Conservation (phyloP, 2,113 vertebrate species). For the Monopterus albus region DNA sequence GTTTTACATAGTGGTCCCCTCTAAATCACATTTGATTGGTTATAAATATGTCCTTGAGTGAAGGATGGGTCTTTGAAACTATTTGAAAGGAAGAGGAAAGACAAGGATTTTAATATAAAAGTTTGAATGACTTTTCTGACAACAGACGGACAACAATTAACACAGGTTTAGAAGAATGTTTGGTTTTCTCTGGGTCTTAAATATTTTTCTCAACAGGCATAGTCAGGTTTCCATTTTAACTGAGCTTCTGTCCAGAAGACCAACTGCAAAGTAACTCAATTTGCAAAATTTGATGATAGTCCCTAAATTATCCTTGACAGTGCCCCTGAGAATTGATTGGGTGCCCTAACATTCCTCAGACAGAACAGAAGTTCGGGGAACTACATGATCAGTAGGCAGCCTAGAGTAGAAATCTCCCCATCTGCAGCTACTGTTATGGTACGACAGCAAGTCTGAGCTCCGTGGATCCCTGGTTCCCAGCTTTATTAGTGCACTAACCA, state of each 20-base stretch:
- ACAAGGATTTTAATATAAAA: too few relatives aligned
- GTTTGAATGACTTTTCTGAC: too few relatives aligned
- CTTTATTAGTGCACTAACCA: constrained; percentile 72
- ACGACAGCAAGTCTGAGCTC: constrained; percentile 25
- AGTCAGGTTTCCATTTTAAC: neutral
- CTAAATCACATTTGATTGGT: too few relatives aligned
- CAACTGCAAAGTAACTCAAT: neutral
- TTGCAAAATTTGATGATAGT: neutral
- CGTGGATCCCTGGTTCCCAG: constrained; percentile 65
- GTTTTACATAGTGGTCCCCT: too few relatives aligned
- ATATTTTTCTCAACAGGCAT: neutral
- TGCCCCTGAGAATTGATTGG: neutral
- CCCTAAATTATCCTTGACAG: neutral
- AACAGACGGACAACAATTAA: too few relatives aligned
- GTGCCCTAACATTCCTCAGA: neutral
- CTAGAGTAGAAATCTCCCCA: constrained; percentile 9
- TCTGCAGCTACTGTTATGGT: neutral
- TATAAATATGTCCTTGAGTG: too few relatives aligned
- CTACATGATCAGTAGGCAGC: neutral
- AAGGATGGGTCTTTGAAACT: too few relatives aligned
- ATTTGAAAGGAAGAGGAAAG: too few relatives aligned
- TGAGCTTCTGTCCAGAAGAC: neutral
- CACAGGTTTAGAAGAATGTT: too few relatives aligned
- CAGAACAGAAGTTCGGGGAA: constrained; percentile 19
- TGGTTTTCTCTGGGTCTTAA: too few relatives aligned